Conservation (phyloP, 2,888 invertebrate genomes). For the Enchytraeus crypticus region DNA sequence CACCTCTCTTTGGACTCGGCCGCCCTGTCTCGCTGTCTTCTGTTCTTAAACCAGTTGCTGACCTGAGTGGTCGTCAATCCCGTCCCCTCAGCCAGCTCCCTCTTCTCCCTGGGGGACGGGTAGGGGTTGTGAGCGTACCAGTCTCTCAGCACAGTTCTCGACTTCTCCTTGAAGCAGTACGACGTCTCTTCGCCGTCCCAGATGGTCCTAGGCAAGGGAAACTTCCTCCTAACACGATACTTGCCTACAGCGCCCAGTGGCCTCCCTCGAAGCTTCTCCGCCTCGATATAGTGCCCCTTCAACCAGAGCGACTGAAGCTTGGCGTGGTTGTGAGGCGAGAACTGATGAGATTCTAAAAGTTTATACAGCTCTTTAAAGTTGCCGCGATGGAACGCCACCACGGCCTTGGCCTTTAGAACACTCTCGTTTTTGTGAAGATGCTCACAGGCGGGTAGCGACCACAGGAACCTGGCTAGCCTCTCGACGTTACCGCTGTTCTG, state of each 20-base stretch:
- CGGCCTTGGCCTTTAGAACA: slow-evolving; percentile 92
- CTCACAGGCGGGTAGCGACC: slow-evolving; percentile 93
- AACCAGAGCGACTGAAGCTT: slow-evolving; percentile 90
- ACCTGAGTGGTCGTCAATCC: slow-evolving; percentile 86
- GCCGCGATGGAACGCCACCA: slow-evolving; percentile 79
- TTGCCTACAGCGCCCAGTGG: slow-evolving; percentile 77
- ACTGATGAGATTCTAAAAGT: slow-evolving; percentile 85
- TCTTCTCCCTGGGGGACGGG: too few relatives aligned
- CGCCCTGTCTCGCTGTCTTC: slow-evolving; percentile 75
- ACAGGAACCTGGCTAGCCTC: slow-evolving; percentile 83
- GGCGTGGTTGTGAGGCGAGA: slow-evolving; percentile 68
- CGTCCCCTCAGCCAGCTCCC: slow-evolving; percentile 80
- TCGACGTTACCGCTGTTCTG: slow-evolving; percentile 94
- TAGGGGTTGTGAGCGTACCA: slow-evolving; percentile 77
- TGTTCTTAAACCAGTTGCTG: too few relatives aligned
- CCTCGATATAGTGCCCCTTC: slow-evolving; percentile 97
- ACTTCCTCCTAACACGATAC: slow-evolving; percentile 84
- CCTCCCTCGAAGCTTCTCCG: slow-evolving; percentile 83
- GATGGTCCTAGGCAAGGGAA: slow-evolving; percentile 90
- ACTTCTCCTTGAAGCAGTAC: slow-evolving; percentile 99
- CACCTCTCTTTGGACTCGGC: slow-evolving; percentile 93
- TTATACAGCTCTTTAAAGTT: slow-evolving; percentile 89
- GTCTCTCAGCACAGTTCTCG: slow-evolving; percentile 86
- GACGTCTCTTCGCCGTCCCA: too few relatives aligned
- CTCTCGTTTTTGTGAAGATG: slow-evolving; percentile 92